Base-by-base conservation (phyloP, 2,888 invertebrate genomes). In the Drosophila koepferae region DNA sequence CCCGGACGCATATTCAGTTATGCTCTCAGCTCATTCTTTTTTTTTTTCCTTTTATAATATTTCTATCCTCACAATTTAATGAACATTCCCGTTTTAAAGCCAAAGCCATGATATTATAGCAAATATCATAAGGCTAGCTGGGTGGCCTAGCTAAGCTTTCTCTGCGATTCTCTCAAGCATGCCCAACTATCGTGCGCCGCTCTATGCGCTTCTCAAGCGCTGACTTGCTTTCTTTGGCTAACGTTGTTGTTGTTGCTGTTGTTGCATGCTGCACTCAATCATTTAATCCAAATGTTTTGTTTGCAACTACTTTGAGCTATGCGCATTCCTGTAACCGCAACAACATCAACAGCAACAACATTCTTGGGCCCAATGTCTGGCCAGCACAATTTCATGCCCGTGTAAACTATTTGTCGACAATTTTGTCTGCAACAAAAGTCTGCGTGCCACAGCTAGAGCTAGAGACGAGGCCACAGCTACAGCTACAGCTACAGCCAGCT, bases 321-420 rank as follows among this genome's bases (percentile, higher is more conserved):
- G 77, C 61, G 58, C 86, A 86, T 86, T 89, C 78, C 80, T 61
- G 72, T 53, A 81, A 73, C 79, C 54, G 56, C 80, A 70, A 44
- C 71, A 70, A 54, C 79, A 72, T 7, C 72, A 60, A 46, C 73
- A 62, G 65, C 71, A 73, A 86, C 89, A 89, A 81, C 86, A 88
- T 85, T 85, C 89, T 49, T 72, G 34, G 40, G 49, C 51, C 54
- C 41, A 46, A 51, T 72, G 75, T 84, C 79, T 68, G 72, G 66
- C 55, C 70, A 77, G 82, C 81, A 85, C 88, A 91, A 91, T 91
- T 91, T 90, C 89, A 91, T 90, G 91, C 87, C 83, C 90, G 91
- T 91, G 92, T 92, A 89, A 92, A 90, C 91, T 90, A 91, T 91
- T 91, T 91, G 92, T 92, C 91, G 91, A 91, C 92, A 91, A 91